These are phyloP conservation scores for Pygmarrhopalites habei DNA, from an alignment of 1,140 invertebrate species.

Conservation along the genomic window DNA sequence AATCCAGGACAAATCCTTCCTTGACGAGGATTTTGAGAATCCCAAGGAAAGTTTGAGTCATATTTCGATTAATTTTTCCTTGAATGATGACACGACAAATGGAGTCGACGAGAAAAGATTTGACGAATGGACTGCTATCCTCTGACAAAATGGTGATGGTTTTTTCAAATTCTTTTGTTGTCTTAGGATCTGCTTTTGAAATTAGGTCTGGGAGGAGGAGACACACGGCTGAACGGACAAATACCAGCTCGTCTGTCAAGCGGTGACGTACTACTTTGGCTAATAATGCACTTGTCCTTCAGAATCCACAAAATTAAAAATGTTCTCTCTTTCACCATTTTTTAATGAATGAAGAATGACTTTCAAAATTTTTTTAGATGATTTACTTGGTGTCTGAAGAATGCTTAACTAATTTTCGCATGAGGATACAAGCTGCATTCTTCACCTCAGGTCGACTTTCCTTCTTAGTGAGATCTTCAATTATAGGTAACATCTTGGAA, in stretches of 20 bases:
- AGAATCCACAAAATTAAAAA: not conserved
- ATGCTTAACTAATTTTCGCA: not conserved
- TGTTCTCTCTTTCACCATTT: not conserved
- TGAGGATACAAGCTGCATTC: no score
- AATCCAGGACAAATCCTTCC: conserved; percentile 16
- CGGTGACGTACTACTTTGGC: not conserved
- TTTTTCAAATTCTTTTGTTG: not conserved
- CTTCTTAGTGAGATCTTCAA: not conserved
- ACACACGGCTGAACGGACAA: conserved; percentile 15
- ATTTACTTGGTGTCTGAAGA: not conserved
- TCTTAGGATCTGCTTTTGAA: not conserved
- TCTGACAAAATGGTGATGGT: not conserved
- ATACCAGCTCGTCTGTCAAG: not conserved
- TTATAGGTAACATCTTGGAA: not conserved
- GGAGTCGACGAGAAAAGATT: not conserved
- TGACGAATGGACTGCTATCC: conserved; percentile 6
- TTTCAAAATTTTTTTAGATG: not conserved
- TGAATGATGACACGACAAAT: conserved; percentile 8
- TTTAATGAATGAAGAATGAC: not conserved
- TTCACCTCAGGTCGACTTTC: not conserved
- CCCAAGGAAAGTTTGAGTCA: conserved; percentile 4
- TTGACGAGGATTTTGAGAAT: conserved; percentile 28
- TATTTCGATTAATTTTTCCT: conserved; percentile 7
- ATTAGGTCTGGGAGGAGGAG: conserved; percentile 1
- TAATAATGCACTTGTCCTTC: not conserved